Percentiles rank a stretch among this genome's conserved stretches.
Evolutionary conservation across 2,888 invertebrate genomes (phyloP).

Genomic region (Chymomyza caudatula): DNA sequence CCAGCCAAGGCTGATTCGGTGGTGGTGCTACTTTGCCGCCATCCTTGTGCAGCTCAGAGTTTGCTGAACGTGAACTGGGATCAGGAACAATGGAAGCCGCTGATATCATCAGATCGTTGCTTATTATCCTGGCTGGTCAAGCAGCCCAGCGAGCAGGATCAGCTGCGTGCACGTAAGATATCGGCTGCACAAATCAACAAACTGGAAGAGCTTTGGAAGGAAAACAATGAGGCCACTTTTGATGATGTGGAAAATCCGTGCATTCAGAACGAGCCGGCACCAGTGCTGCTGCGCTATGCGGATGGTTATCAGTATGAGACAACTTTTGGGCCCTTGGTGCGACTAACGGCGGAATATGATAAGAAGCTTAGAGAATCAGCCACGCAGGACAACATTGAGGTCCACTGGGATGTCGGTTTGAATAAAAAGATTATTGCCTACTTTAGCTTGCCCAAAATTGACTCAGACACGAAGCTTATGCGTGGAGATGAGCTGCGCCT

Average conservation of each 20-base stretch:
- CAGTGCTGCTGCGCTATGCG: conserved; percentile 88
- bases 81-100: conserved; percentile 98
- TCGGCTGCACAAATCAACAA: conserved; percentile 98
- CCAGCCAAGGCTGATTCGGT: conserved; percentile 99
- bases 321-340: conserved; percentile 97
- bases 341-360: conserved; percentile 98
- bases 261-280: conserved; percentile 98
- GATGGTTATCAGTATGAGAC: conserved; percentile 99
- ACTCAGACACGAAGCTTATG: conserved; percentile 99
- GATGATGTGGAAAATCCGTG: conserved; percentile 99
- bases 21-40: conserved; percentile 96
- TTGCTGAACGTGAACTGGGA: conserved; percentile 99
- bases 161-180: conserved; percentile 95
- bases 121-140: conserved; percentile 98
- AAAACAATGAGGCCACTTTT: conserved; percentile 97
- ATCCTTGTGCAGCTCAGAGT: conserved; percentile 98
- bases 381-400: conserved; percentile 98
- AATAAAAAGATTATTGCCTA: conserved; percentile 99
- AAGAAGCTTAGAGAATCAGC: conserved; percentile 98
- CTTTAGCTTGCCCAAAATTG: conserved; percentile 97
- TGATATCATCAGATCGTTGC: conserved; percentile 96
- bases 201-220: conserved; percentile 99
- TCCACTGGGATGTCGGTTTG: conserved; percentile 98
- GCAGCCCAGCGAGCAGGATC: conserved; percentile 98
- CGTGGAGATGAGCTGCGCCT: conserved; percentile 98